Evolutionary conservation across 1,140 invertebrate genomes (phyloP).

Genomic region (Cotesia glomerata): DNA sequence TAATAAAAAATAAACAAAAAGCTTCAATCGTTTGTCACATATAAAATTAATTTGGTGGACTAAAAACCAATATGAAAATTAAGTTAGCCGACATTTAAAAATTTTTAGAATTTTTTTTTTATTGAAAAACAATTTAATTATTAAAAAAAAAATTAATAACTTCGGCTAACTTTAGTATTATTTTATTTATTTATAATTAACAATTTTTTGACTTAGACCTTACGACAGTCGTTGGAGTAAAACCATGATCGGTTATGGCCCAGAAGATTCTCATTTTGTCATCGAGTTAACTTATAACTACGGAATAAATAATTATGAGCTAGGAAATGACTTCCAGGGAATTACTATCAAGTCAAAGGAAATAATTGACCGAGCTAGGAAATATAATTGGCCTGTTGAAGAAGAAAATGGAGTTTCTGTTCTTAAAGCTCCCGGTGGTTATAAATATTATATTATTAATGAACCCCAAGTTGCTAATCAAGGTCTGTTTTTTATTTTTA

Average conservation of each 20-base stretch:
- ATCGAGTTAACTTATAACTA: conserved; percentile 98
- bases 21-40: too few species aligned
- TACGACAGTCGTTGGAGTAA: conserved; percentile 99
- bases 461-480: conserved; percentile 69
- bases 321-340: conserved; percentile 89
- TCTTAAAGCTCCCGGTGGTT: conserved; percentile 87
- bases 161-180: too few species aligned
- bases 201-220: conserved; percentile 70
- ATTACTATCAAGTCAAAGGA: conserved; percentile 84
- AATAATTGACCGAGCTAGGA: conserved; percentile 74
- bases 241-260: conserved; percentile 98
- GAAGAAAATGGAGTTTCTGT: conserved; percentile 67
- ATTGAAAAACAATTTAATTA: too few species aligned
- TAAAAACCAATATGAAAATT: too few species aligned
- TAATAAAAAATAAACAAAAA: too few species aligned
- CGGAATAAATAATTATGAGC: conserved; percentile 83
- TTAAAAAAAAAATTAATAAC: too few species aligned
- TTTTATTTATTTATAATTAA: too few species aligned
- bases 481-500: conserved; percentile 57
- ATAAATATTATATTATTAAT: conserved; percentile 83
- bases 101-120: too few species aligned
- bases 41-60: too few species aligned
- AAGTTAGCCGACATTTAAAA: too few species aligned
- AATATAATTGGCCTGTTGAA: conserved; percentile 70
- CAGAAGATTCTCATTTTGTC: conserved; percentile 94